Conservation (phyloP, 2,797 vertebrate species). For the Aldrovandia affinis region DNA sequence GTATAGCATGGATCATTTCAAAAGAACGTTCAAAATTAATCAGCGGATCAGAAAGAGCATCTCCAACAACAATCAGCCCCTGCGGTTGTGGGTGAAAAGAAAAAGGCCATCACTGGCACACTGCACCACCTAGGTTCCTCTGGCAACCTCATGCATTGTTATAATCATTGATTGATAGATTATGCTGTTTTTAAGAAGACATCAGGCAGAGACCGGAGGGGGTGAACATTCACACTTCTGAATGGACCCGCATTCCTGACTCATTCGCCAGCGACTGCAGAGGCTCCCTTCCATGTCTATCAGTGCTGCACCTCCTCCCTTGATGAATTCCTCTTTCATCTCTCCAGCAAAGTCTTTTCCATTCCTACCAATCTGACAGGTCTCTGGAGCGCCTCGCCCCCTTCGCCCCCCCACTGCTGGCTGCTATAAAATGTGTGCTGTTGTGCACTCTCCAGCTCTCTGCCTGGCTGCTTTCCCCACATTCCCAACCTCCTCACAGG, state of each 20-base stretch:
- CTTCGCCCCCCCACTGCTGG: constrained; percentile 25
- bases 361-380: neutral
- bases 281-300: constrained; percentile 28
- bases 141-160: neutral
- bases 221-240: constrained; percentile 31
- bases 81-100: no score
- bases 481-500: constrained; percentile 40
- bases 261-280: constrained; percentile 27
- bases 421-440: neutral
- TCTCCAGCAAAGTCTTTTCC: constrained; percentile 31
- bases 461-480: neutral
- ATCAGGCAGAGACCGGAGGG: neutral
- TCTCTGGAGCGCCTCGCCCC: constrained; percentile 30
- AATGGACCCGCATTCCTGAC: constrained; percentile 31
- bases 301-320: constrained; percentile 34
- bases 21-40: neutral
- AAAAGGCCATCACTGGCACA: neutral
- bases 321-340: constrained; percentile 42
- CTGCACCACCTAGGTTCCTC: constrained; percentile 1
- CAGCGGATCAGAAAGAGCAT: neutral
- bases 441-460: neutral
- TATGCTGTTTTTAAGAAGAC: neutral
- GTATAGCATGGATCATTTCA: neutral
- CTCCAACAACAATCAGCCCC: neutral
- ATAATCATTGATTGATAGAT: neutral